Evolutionary conservation across 2,113 vertebrate species (phyloP).

Genomic region (Eonycteris spelaea): DNA sequence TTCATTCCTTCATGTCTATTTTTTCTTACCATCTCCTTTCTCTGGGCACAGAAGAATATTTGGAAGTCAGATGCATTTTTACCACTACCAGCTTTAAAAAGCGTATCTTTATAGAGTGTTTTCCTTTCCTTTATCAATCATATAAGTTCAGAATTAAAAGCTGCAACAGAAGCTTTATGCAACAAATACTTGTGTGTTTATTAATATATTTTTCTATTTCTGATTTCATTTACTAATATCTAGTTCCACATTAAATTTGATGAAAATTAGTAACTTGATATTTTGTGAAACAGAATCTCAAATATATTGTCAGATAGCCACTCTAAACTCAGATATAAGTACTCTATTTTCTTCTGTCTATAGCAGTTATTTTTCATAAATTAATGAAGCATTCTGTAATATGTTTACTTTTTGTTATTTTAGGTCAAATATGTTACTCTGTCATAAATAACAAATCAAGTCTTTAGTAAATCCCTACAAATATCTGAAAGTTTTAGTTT

Average conservation of each 20-base stretch:
- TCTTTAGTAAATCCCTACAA: neutral
- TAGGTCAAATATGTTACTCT: neutral
- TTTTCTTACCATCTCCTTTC: neutral
- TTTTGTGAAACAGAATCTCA: neutral
- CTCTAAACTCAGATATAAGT: neutral
- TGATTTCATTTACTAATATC: neutral
- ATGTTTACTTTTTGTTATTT: neutral
- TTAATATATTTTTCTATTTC: neutral
- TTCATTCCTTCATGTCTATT: neutral
- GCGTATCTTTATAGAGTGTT: neutral
- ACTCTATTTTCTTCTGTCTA: neutral
- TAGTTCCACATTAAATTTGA: neutral
- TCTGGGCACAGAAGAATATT: neutral
- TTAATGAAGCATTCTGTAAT: neutral
- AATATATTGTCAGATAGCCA: neutral
- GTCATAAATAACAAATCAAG: neutral
- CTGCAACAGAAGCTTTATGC: neutral
- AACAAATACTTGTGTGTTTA: neutral
- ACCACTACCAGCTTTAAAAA: neutral
- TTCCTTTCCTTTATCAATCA: neutral
- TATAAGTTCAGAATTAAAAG: neutral
- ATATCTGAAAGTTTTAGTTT: neutral
- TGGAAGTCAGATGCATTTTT: neutral
- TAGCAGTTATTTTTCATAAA: neutral
- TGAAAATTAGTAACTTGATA: neutral